These are phyloP conservation scores for Spilogale gracilis DNA, from an alignment of 2,113 vertebrate species.

Conservation along the genomic window DNA sequence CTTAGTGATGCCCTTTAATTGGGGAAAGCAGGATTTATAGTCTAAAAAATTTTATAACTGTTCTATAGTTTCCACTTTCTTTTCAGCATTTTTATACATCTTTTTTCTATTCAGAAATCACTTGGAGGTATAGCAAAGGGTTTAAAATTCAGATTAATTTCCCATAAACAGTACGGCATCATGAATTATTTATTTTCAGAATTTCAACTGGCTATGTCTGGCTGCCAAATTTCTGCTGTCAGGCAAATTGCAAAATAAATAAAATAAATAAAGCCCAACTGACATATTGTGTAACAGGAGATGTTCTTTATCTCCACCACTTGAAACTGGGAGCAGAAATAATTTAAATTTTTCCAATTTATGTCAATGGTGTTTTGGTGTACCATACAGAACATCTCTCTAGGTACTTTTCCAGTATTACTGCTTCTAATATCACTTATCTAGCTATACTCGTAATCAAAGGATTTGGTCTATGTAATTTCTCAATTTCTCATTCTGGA, in stretches of 20 bases:
- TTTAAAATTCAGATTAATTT: constrained; percentile 53
- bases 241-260: background rate
- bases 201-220: background rate
- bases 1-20: constrained; percentile 30
- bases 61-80: background rate
- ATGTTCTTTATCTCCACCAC: background rate
- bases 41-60: constrained; percentile 11
- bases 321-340: background rate
- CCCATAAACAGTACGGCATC: constrained; percentile 1
- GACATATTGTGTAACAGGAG: constrained; percentile 11
- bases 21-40: background rate
- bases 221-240: constrained; percentile 24
- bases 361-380: background rate
- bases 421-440: background rate
- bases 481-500: background rate
- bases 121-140: background rate
- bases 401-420: background rate
- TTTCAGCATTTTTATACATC: background rate
- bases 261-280: background rate
- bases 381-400: background rate
- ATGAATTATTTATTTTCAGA: constrained; percentile 35
- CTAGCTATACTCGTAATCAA: background rate
- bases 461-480: background rate
- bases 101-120: constrained; percentile 44
- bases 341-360: constrained; percentile 33